These are phyloP conservation scores for Sebastes alutus DNA, from an alignment of 2,797 vertebrate genomes.

Conservation along the genomic window DNA sequence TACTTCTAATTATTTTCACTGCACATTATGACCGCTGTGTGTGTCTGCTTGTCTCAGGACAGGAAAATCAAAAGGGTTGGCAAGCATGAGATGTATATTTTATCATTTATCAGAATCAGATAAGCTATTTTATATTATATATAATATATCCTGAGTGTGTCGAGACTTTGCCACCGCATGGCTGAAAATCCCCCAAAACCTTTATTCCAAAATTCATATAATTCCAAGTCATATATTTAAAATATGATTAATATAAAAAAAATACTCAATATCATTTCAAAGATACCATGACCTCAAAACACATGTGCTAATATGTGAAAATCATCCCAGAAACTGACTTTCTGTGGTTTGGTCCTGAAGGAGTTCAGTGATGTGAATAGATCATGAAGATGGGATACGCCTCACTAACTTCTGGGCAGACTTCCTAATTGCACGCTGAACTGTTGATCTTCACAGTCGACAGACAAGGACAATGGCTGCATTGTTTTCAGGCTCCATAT, in stretches of 20 bases:
- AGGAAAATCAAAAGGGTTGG: too few relatives aligned
- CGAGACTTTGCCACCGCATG: not conserved
- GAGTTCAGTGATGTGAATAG: constrained; percentile 14
- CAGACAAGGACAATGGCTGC: constrained; percentile 16
- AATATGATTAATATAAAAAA: not conserved
- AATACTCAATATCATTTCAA: not conserved
- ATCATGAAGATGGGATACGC: constrained; percentile 30
- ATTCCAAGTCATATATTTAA: not conserved
- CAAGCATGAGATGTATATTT: too few relatives aligned
- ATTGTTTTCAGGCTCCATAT: constrained; percentile 9
- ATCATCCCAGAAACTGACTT: not conserved
- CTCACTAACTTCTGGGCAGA: constrained; percentile 35
- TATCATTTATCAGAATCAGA: too few relatives aligned
- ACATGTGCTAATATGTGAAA: not conserved
- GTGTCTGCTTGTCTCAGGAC: too few relatives aligned
- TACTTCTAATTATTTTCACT: too few relatives aligned
- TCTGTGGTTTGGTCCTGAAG: not conserved
- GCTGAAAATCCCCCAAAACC: not conserved
- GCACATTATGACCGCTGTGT: too few relatives aligned
- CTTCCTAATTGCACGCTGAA: constrained; percentile 37
- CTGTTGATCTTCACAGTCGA: constrained; percentile 9
- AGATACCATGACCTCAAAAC: not conserved
- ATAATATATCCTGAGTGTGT: too few relatives aligned
- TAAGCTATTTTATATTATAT: too few relatives aligned
- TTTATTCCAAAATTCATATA: not conserved